Percentiles rank a stretch among this genome's conserved stretches.
Evolutionary conservation across 1,140 invertebrate species (phyloP).

Genomic region (Zaprionus nigranus): DNA sequence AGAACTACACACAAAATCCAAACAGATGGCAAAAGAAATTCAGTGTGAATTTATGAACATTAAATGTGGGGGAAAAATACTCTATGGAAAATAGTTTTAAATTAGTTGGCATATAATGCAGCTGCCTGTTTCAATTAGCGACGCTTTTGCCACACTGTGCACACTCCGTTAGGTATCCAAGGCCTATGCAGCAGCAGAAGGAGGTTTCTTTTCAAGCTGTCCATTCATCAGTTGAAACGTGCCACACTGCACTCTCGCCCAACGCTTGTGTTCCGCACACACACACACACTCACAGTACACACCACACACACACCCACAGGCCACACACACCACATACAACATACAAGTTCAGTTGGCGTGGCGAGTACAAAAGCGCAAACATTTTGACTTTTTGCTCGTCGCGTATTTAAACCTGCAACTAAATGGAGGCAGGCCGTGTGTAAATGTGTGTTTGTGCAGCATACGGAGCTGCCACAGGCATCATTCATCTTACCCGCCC

Average conservation of each 20-base stretch:
- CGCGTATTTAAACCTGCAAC: slow-evolving; percentile 73
- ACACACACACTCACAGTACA: slow-evolving; percentile 1
- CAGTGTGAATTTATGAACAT: background rate
- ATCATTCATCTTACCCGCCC: slow-evolving; percentile 76
- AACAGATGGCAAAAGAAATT: background rate
- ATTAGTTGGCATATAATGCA: slow-evolving; percentile 6
- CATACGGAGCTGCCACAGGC: slow-evolving; percentile 55
- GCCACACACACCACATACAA: background rate
- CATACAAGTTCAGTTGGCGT: slow-evolving; percentile 27
- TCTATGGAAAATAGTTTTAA: slow-evolving; percentile 5
- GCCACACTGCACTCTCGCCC: slow-evolving; percentile 14
- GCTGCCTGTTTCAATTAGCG: slow-evolving; percentile 23
- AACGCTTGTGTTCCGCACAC: background rate
- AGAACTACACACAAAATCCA: background rate
- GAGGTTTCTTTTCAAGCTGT: slow-evolving; percentile 55
- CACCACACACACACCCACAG: background rate
- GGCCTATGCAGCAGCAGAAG: slow-evolving; percentile 49
- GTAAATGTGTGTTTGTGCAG: slow-evolving; percentile 19
- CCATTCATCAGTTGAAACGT: slow-evolving; percentile 54
- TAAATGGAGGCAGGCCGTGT: slow-evolving; percentile 64
- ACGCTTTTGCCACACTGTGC: slow-evolving; percentile 14
- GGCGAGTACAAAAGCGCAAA: slow-evolving; percentile 63
- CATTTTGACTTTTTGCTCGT: slow-evolving; percentile 62
- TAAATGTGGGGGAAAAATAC: background rate
- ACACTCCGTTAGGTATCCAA: slow-evolving; percentile 10